Percentiles rank a stretch among this genome's conserved stretches.
These are phyloP conservation scores for Oryzias celebensis DNA, from an alignment of 2,113 vertebrate genomes.

Conservation along the genomic window DNA sequence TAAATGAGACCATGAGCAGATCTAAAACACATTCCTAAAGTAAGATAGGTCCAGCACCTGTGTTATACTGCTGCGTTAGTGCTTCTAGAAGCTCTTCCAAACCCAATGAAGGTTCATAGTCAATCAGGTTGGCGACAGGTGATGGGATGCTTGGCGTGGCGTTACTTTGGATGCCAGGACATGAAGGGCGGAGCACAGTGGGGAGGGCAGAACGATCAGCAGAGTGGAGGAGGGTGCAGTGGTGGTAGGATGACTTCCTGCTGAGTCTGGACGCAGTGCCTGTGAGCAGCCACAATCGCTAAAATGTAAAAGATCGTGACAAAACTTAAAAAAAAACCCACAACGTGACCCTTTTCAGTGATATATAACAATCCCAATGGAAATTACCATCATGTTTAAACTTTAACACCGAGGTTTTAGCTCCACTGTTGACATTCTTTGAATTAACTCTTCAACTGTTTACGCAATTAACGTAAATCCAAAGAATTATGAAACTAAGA, in stretches of 20 bases:
- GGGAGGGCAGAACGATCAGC: slow-evolving; percentile 80
- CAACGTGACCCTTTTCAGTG: too few relatives aligned
- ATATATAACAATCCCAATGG: too few relatives aligned
- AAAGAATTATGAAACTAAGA: too few relatives aligned
- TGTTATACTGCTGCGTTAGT: slow-evolving; percentile 81
- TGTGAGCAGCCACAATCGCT: slow-evolving; percentile 14
- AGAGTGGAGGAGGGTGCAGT: slow-evolving; percentile 88
- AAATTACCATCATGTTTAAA: too few relatives aligned
- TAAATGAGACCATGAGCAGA: not conserved
- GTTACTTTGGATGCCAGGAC: slow-evolving; percentile 84
- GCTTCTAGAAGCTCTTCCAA: slow-evolving; percentile 80
- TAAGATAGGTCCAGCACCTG: slow-evolving; percentile 16
- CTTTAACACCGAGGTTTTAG: too few relatives aligned
- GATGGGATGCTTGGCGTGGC: slow-evolving; percentile 90
- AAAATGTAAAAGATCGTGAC: not conserved
- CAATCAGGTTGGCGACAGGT: slow-evolving; percentile 83
- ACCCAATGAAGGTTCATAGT: slow-evolving; percentile 83
- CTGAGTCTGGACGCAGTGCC: slow-evolving; percentile 92
- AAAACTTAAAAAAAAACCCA: not conserved
- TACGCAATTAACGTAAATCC: too few relatives aligned
- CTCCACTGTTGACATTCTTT: too few relatives aligned
- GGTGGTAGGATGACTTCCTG: slow-evolving; percentile 87
- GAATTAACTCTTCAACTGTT: too few relatives aligned
- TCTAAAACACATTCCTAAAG: not conserved
- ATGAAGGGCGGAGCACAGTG: slow-evolving; percentile 81